Evolutionary conservation across 2,888 invertebrate genomes (phyloP), one percentile per base, ranked within the genome.

Genomic region (Hylaea fasciaria): DNA sequence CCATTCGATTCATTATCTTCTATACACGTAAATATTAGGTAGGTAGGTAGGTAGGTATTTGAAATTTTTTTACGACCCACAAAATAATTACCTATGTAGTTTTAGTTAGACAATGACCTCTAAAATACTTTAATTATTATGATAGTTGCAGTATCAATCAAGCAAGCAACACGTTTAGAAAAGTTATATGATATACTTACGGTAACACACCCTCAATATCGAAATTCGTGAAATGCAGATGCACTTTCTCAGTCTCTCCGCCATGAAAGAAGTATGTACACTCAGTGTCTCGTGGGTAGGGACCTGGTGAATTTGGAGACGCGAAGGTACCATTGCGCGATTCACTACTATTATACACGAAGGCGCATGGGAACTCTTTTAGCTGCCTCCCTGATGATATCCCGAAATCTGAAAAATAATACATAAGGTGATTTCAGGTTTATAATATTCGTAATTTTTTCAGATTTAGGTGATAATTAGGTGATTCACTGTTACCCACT

Each of bases 181-280:
- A n/a, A 22, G 22, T 22, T 3, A 22, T 22, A 22, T 3, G 5
- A 22, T 22, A 22, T 22, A 22, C 96, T 95, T 94, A 98, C 98
- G 98, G 98, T 74, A 95, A 93, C 61, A 98, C 96, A 68, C 98
- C 99, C 87, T 99, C 98, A 44, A 99, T 96, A 83, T 98, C 98
- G 81, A 98, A 98, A 87, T 96, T 97, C 50, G 96, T 95, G 83
- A 98, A 98, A 80, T 96, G 95, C 66, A 98, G 93, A 76, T 95
- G 95, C 62, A 97, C 95, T 77, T 95, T 95, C 80, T 97, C 97
- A 64, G 95, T 95, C 68, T 93, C 92, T 57, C 94, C 94, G 4
- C 97, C 98, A 79, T 97, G 95, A 84, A 98, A 98, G 87, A 96
- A 97, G 87, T 97, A 98, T 86, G 97, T 96, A 83, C 98, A 98